Percentiles rank a stretch among this genome's conserved stretches.
These are phyloP conservation scores for Nomada fabriciana DNA, from an alignment of 2,888 invertebrate genomes.

Conservation along the genomic window DNA sequence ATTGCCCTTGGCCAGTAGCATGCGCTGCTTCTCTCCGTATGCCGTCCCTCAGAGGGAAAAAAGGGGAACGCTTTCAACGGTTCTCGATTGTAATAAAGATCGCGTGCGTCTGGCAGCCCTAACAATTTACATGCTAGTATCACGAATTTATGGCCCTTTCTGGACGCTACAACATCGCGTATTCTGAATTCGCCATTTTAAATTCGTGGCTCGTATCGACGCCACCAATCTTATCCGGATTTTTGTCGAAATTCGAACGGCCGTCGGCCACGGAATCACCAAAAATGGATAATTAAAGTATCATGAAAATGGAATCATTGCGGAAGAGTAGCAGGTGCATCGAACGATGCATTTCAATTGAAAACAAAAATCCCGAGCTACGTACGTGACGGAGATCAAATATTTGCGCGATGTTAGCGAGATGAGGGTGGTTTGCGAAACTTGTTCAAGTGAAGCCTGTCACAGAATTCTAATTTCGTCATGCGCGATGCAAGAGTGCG, in stretches of 20 bases:
- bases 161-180: conserved; percentile 9
- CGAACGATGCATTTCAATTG: conserved; percentile 12
- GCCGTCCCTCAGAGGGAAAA: neutral
- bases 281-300: conserved; percentile 33
- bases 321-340: too few relatives aligned
- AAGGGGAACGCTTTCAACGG: neutral
- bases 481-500: too few relatives aligned
- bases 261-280: neutral
- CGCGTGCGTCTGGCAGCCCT: conserved; percentile 32
- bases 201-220: conserved; percentile 12
- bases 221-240: conserved; percentile 12
- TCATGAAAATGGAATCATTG: conserved; percentile 5
- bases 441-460: too few relatives aligned
- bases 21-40: neutral
- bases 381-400: neutral
- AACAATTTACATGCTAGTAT: conserved; percentile 40
- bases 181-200: conserved; percentile 21
- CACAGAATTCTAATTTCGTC: too few relatives aligned
- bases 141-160: conserved; percentile 32
- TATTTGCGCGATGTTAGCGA: too few relatives aligned
- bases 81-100: conserved; percentile 43
- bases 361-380: neutral
- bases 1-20: conserved; percentile 42
- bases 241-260: neutral
- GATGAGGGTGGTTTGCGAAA: too few relatives aligned